A percentile compares a stretch with the other conserved stretches of the same genome.
phyloP scores from a whole-genome alignment of 2,113 vertebrate species.

The Chlorodrepanis virens region DNA sequence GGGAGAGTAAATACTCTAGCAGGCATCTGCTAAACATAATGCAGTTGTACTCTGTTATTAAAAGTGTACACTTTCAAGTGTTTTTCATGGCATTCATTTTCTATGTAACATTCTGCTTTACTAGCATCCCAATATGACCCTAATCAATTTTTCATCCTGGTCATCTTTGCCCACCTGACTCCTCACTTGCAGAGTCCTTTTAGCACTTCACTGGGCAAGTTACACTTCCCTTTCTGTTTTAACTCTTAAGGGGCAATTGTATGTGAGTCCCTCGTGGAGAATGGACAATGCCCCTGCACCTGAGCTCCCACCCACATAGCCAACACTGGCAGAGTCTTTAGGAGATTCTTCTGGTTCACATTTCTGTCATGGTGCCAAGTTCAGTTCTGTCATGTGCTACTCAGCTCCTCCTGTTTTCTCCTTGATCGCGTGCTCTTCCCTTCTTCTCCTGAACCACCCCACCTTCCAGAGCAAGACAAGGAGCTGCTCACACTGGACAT shows the following conservation, averaged over 20 bases:
- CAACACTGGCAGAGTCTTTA: background rate
- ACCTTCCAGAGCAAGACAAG: background rate
- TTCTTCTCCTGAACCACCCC: background rate
- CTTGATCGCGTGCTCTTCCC: background rate
- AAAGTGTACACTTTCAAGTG: background rate
- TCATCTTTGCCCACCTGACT: background rate
- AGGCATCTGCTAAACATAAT: background rate
- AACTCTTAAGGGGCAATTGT: background rate
- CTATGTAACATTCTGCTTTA: background rate
- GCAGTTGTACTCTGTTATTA: background rate
- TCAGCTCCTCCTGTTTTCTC: background rate
- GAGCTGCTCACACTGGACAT: background rate
- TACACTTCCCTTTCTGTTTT: background rate
- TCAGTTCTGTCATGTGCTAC: background rate
- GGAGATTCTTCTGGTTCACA: background rate
- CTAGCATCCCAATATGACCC: background rate
- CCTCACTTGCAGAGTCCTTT: background rate
- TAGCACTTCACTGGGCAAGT: background rate
- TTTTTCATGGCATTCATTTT: background rate
- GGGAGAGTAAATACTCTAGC: background rate
- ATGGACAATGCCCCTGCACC: background rate
- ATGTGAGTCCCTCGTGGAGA: background rate
- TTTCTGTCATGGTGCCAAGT: background rate
- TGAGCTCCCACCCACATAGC: background rate
- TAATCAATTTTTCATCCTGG: background rate